Evolutionary conservation across 2,888 invertebrate species (phyloP), one percentile per base, ranked within the genome.

Genomic region (Caenorhabditis becei): DNA sequence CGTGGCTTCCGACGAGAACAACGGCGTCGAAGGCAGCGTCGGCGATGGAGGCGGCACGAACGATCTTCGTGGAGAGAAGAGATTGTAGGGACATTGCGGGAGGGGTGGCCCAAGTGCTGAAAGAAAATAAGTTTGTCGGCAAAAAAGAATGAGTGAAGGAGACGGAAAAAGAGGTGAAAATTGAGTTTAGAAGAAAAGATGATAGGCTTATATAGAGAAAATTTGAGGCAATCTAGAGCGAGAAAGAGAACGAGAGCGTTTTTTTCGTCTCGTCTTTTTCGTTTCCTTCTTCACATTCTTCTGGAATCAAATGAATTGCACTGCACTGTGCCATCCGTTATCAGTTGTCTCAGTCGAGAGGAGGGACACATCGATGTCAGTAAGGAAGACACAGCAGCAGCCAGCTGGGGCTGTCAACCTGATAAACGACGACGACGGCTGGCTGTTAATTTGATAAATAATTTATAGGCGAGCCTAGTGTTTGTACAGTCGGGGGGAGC

Each of bases 1-100:
- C 81, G 5, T 82, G 77, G 62, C 87, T 82, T 41, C 86, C 82
- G 44, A 89, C 86, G 44, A 89, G 77, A 51, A 89, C 82, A 24
- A 89, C 86, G n/a, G 84, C 88, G 53, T 89, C 89, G 74, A 82
- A 89, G 23, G 85, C 80, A 14, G 83, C 32, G 47, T 89, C 88
- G 20, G 83, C 74, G 41, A 87, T 79, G 23, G 84, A 82, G 11
- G 80, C 69, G 5, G 83, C 83, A 2, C 80, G 70, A 0, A 84
- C 80, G 24, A 86, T 71, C 56, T 75, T 78, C 8, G 83, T 83
- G 18, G 84, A 80, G 2, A 83, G 72, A 16, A 85, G 77, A 1
- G 70, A 71, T 61, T 70, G 70, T 2, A 82, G 56, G n/a, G 82
- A 74, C 82, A 82, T 82, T 51, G 23, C 44, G 47, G n/a, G 18